These are phyloP conservation scores for Epinephelus fuscoguttatus DNA, from an alignment of 2,113 vertebrate genomes.

Conservation along the genomic window DNA sequence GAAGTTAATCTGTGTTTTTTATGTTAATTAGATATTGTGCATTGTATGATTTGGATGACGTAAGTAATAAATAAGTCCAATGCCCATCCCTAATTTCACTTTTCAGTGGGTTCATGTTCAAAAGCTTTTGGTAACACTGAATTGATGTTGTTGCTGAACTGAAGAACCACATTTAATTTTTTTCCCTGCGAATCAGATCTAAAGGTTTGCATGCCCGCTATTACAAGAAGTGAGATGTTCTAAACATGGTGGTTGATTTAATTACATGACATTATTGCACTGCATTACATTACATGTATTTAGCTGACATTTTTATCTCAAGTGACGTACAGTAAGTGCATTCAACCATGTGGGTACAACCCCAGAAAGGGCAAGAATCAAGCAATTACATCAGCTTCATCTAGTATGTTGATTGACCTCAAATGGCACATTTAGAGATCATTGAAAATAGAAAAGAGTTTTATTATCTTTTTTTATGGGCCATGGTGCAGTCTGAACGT, in stretches of 20 bases:
- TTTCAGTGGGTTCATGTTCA: conserved; percentile 31
- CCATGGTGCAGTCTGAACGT: neutral
- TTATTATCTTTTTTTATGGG: neutral
- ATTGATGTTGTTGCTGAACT: conserved; percentile 9
- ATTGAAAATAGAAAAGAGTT: neutral
- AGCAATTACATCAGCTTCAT: neutral
- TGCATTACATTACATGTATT: neutral
- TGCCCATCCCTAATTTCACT: conserved; percentile 62
- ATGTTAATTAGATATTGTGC: neutral
- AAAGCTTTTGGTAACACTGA: conserved; percentile 21
- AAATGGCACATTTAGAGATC: neutral
- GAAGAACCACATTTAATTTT: neutral
- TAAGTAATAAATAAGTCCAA: conserved; percentile 33
- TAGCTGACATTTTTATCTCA: neutral
- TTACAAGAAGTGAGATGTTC: conserved; percentile 8
- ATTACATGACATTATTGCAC: neutral
- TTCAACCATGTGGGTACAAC: neutral
- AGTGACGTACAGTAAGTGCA: neutral
- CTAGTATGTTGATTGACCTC: neutral
- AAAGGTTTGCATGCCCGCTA: conserved; percentile 48
- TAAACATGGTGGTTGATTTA: conserved; percentile 12
- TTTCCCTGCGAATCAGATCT: conserved; percentile 1
- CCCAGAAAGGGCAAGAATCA: neutral
- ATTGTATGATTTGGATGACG: conserved; percentile 12
- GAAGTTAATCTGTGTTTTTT: neutral